A percentile compares a stretch with the other conserved stretches of the same genome.
Conservation (phyloP, 2,113 vertebrate species). For the Antechinus flavipes region DNA sequence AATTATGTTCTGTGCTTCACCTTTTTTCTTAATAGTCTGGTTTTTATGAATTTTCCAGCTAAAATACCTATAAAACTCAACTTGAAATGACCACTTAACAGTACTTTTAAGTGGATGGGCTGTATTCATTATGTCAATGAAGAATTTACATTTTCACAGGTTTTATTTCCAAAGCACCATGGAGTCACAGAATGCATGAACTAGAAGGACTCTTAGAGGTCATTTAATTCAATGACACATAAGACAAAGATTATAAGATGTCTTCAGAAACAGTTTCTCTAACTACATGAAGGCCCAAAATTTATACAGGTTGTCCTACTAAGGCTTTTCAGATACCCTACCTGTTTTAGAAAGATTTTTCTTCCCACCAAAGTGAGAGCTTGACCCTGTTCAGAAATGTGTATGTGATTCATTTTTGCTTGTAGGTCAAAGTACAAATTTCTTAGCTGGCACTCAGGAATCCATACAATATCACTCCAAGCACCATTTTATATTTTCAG, state of each 20-base stretch:
- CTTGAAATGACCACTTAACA: conserved; percentile 33
- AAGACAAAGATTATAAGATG: neutral
- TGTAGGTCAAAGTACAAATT: neutral
- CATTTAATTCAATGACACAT: neutral
- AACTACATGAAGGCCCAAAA: neutral
- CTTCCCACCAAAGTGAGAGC: neutral
- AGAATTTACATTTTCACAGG: conserved; percentile 8
- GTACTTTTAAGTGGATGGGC: conserved; percentile 3
- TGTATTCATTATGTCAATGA: conserved; percentile 8
- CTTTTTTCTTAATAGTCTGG: conserved; percentile 32
- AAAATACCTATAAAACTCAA: conserved; percentile 45
- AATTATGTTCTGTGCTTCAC: conserved; percentile 48
- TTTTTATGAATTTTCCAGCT: conserved; percentile 32
- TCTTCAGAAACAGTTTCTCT: neutral
- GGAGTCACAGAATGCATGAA: conserved; percentile 1
- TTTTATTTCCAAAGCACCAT: neutral
- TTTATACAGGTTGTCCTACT: neutral
- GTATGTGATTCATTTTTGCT: neutral
- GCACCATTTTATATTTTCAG: neutral
- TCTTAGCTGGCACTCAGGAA: neutral
- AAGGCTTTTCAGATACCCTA: neutral
- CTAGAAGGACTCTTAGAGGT: neutral
- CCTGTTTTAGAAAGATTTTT: neutral
- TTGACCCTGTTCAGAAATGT: neutral
- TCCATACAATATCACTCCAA: neutral